These are phyloP conservation scores for Stichopus horrens DNA, from an alignment of 53 echinoderm and acorn worm species.

Conservation along the genomic window DNA sequence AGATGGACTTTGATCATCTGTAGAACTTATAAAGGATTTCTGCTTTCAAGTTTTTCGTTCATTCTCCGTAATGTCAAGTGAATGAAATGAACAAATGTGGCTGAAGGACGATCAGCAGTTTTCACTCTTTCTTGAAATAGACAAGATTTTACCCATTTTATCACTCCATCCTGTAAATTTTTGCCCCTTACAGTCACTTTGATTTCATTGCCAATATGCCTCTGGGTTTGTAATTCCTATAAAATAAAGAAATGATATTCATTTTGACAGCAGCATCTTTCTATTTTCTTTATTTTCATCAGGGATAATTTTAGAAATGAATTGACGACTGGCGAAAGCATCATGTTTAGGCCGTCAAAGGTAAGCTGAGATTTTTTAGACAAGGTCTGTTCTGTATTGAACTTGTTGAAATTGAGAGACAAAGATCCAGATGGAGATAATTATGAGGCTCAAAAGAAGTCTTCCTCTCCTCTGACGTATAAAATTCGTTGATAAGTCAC, in stretches of 20 bases:
- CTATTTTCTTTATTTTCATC: conserved; percentile 46
- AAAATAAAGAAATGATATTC: neutral
- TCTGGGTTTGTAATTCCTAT: no score
- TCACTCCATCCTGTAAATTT: no score
- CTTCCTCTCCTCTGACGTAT: no score
- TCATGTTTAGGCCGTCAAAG: conserved; percentile 95
- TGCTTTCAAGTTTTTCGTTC: neutral
- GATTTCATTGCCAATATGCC: no score
- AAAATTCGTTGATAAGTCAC: neutral
- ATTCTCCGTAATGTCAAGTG: neutral
- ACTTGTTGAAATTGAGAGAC: no score
- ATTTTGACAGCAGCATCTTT: neutral
- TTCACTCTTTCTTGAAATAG: neutral
- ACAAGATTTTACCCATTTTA: no score
- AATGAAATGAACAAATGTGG: neutral
- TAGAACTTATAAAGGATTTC: no score
- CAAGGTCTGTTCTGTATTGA: no score
- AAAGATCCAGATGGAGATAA: no score
- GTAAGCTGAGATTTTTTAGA: conserved; percentile 52
- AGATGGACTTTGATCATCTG: neutral
- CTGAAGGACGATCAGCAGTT: neutral
- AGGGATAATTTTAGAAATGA: conserved; percentile 85
- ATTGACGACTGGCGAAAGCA: conserved; percentile 71
- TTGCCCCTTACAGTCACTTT: no score
- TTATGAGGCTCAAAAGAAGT: no score